These are phyloP conservation scores for Drosophila nikananu DNA, from an alignment of 1,140 invertebrate species.

Conservation along the genomic window DNA sequence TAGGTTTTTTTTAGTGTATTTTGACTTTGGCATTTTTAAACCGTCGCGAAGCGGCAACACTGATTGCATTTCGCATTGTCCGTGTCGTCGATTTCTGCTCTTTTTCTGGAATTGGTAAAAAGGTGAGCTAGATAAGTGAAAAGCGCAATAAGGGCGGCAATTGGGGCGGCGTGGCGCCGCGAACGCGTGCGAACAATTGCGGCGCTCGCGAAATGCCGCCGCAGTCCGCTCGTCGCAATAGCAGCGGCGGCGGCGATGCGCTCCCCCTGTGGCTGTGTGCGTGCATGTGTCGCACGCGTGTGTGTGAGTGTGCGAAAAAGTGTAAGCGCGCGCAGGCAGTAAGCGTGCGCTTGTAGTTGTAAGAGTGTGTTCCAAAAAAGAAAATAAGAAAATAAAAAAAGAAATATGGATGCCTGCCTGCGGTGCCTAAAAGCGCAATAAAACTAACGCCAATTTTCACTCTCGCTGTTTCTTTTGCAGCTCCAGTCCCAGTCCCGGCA, in stretches of 20 bases:
- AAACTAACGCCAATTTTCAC: constrained; percentile 37
- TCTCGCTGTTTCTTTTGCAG: constrained; percentile 15
- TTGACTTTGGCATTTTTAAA: constrained; percentile 12
- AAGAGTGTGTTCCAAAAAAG: constrained; percentile 77
- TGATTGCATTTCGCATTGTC: constrained; percentile 76
- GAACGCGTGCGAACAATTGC: constrained; percentile 19
- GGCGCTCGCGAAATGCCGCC: constrained; percentile 65
- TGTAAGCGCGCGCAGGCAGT: constrained; percentile 78
- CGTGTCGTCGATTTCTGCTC: constrained; percentile 73
- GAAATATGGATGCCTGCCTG: constrained; percentile 73
- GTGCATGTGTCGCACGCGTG: constrained; percentile 35
- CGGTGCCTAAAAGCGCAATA: constrained; percentile 59
- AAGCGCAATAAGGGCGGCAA: constrained; percentile 19
- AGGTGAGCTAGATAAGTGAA: constrained; percentile 62
- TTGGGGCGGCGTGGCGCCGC: constrained; percentile 6
- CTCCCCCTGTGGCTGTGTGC: constrained; percentile 38
- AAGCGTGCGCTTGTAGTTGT: constrained; percentile 64
- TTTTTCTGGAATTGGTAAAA: constrained; percentile 68
- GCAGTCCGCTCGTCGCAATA: constrained; percentile 53
- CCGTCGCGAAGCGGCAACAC: constrained; percentile 28
- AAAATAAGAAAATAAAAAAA: constrained; percentile 73
- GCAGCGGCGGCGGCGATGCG: constrained; percentile 48
- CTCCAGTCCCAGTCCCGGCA: constrained; percentile 43
- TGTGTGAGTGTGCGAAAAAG: constrained; percentile 69
- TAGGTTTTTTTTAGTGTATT: constrained; percentile 1